Conservation (phyloP, 2,113 vertebrate genomes). For the Poecilia latipinna region DNA sequence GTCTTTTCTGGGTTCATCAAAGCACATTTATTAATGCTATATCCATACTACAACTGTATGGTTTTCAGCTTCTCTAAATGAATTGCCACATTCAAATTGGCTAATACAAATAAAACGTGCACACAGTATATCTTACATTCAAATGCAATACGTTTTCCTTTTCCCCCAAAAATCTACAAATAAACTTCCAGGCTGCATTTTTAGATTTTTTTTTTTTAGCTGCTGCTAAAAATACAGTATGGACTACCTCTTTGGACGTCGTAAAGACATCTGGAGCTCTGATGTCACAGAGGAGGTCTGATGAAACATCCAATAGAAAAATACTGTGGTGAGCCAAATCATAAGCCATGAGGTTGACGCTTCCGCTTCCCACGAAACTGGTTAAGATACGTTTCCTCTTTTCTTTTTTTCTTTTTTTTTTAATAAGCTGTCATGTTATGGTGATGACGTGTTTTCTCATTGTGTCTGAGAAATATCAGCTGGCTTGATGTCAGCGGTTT, state of each 20-base stretch:
- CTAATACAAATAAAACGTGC: not conserved
- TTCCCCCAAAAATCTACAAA: constrained; percentile 23
- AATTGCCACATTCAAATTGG: not conserved
- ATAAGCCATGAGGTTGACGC: constrained; percentile 19
- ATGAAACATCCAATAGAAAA: constrained; percentile 30
- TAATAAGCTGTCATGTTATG: constrained; percentile 11
- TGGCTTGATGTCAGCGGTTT: not conserved
- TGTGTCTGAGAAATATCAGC: constrained; percentile 17
- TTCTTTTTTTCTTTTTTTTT: constrained; percentile 42
- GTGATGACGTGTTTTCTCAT: constrained; percentile 13
- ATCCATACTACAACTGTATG: not conserved
- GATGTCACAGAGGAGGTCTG: constrained; percentile 43
- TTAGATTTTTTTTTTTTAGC: constrained; percentile 28
- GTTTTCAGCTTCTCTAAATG: not conserved
- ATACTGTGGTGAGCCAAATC: constrained; percentile 29
- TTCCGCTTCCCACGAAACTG: not conserved
- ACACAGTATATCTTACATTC: not conserved
- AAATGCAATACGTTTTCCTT: not conserved
- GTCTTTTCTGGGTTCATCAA: not conserved
- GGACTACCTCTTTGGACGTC: constrained; percentile 36
- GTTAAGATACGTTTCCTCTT: not conserved
- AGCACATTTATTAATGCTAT: not conserved
- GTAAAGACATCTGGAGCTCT: not conserved
- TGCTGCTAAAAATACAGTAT: constrained; percentile 35
- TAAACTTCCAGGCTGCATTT: constrained; percentile 38